Conservation (phyloP, 2,113 vertebrate genomes). For the Cavia porcellus region DNA sequence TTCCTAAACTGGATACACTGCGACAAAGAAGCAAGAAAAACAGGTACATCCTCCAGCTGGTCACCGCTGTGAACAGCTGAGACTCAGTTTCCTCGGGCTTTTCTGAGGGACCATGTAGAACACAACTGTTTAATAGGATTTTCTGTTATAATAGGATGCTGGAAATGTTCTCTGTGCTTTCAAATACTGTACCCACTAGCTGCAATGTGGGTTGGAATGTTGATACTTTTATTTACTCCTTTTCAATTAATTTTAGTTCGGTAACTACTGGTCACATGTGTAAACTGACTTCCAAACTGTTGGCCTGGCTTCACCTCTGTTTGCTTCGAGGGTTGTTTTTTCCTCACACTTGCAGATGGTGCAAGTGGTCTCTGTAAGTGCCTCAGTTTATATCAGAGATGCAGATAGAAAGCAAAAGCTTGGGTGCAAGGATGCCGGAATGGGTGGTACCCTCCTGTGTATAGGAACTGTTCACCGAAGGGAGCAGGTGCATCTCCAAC, state of each 20-base stretch:
- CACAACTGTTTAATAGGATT: neutral
- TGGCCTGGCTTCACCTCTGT: neutral
- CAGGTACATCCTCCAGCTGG: neutral
- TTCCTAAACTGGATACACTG: neutral
- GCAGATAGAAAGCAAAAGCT: neutral
- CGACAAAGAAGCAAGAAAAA: neutral
- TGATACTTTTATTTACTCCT: neutral
- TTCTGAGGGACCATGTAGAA: neutral
- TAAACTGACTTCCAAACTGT: neutral
- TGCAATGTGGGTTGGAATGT: neutral
- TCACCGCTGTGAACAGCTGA: neutral
- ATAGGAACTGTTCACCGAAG: neutral
- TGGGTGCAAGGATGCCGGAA: neutral
- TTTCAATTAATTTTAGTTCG: neutral
- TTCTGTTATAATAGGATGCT: neutral
- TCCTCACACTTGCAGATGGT: neutral
- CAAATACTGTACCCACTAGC: too few relatives aligned
- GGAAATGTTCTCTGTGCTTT: neutral
- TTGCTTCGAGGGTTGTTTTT: neutral
- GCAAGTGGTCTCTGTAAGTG: neutral
- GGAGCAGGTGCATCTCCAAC: neutral
- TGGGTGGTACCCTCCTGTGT: neutral
- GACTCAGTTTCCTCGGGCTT: neutral
- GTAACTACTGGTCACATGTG: neutral
- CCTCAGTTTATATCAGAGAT: neutral